phyloP scores from a whole-genome alignment of 1,140 invertebrate genomes.

The Dreissena rostriformis region DNA sequence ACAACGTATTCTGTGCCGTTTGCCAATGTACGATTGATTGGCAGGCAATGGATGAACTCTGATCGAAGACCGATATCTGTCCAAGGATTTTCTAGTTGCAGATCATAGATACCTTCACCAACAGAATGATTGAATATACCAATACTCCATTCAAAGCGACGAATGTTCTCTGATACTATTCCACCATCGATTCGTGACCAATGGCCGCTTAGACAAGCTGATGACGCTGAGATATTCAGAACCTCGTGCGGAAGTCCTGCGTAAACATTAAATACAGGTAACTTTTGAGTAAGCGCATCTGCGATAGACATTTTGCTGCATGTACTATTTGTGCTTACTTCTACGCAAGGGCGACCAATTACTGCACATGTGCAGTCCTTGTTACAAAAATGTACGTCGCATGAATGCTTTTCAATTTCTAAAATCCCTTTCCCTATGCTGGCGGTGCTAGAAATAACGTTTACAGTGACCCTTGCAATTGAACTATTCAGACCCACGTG shows the following conservation, averaged over 20 bases:
- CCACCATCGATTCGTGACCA: conserved; percentile 27
- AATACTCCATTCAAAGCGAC: conserved; percentile 64
- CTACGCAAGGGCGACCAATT: conserved; percentile 55
- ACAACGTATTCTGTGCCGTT: conserved; percentile 55
- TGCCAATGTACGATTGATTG: conserved; percentile 12
- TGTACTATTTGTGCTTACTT: neutral
- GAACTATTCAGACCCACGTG: conserved; percentile 40
- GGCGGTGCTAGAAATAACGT: conserved; percentile 12
- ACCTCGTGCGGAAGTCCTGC: neutral
- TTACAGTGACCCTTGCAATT: conserved; percentile 48
- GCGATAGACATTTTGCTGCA: neutral
- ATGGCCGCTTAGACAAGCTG: conserved; percentile 55
- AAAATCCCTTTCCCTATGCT: conserved; percentile 26
- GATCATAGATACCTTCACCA: conserved; percentile 60
- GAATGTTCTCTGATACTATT: conserved; percentile 1
- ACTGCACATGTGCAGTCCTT: conserved; percentile 66
- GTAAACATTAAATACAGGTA: conserved; percentile 1
- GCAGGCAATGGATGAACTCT: conserved; percentile 59
- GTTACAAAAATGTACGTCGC: conserved; percentile 59
- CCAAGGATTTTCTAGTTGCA: conserved; percentile 56
- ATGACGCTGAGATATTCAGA: conserved; percentile 37
- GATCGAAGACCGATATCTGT: conserved; percentile 58
- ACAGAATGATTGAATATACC: conserved; percentile 31
- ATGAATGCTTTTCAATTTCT: conserved; percentile 58
- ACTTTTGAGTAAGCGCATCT: neutral